phyloP scores from a whole-genome alignment of 2,888 invertebrate genomes.

The Apodemia zela region DNA sequence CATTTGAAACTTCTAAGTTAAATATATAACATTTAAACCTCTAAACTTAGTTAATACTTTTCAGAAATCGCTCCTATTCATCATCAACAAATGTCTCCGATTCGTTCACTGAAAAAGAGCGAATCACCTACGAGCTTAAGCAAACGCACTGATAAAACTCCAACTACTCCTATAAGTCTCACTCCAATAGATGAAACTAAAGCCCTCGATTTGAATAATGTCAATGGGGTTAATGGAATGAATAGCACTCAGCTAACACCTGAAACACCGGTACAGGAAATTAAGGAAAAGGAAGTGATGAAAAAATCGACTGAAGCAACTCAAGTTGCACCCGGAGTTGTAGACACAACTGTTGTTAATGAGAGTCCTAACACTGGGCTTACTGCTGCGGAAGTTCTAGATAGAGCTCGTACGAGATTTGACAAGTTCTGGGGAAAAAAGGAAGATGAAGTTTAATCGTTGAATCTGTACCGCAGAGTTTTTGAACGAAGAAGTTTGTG shows the following conservation, averaged over 20 bases:
- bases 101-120: constrained; percentile 73
- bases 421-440: constrained; percentile 92
- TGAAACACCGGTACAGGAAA: constrained; percentile 61
- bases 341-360: constrained; percentile 77
- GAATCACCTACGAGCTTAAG: constrained; percentile 72
- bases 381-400: constrained; percentile 86
- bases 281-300: constrained; percentile 60
- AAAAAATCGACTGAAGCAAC: constrained; percentile 72
- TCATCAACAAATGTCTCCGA: constrained; percentile 77
- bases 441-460: constrained; percentile 75
- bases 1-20: constrained; percentile 34
- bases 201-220: constrained; percentile 68
- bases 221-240: constrained; percentile 53
- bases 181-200: constrained; percentile 76
- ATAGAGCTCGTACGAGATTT: constrained; percentile 90
- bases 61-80: constrained; percentile 76
- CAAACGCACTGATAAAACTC: constrained; percentile 75
- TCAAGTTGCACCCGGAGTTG: constrained; percentile 77
- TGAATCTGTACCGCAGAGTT: constrained; percentile 5
- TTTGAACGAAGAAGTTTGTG: constrained; percentile 19
- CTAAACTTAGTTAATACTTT: constrained; percentile 41
- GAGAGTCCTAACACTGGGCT: constrained; percentile 71
- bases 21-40: constrained; percentile 22
- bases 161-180: constrained; percentile 71
- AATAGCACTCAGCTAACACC: constrained; percentile 66